phyloP scores from a whole-genome alignment of 2,113 vertebrate species.

The Toxotes jaculatrix region DNA sequence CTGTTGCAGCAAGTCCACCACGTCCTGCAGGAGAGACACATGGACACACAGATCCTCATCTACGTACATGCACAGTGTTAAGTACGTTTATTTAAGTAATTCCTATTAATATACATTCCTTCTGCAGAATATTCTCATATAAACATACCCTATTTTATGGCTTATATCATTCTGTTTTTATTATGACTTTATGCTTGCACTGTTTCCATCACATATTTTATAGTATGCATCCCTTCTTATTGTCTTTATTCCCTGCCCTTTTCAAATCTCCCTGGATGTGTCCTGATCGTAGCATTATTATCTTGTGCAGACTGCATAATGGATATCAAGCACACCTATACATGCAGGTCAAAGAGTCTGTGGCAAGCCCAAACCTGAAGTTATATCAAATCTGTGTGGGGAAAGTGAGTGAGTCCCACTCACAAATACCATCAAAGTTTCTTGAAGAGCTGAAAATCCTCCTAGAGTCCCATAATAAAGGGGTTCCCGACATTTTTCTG shows the following conservation, averaged over 20 bases:
- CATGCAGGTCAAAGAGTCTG: conserved; percentile 11
- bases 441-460: not conserved
- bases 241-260: not conserved
- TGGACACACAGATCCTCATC: not conserved
- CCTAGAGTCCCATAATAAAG: not conserved
- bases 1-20: conserved; percentile 71
- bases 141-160: too few species aligned
- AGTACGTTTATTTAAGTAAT: too few species aligned
- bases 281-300: not conserved
- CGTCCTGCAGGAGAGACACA: conserved; percentile 52
- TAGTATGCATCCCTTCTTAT: not conserved
- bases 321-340: conserved; percentile 14
- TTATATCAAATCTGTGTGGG: not conserved
- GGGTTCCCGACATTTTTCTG: not conserved
- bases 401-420: conserved; percentile 15
- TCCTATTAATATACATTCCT: not conserved
- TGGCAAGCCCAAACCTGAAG: conserved; percentile 46
- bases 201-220: not conserved
- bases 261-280: not conserved
- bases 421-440: not conserved
- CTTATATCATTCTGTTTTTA: too few species aligned
- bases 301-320: not conserved
- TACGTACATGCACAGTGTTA: not conserved
- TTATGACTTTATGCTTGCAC: too few species aligned
- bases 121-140: too few species aligned